Evolutionary conservation across 2,113 vertebrate genomes (phyloP), one percentile per base, ranked within the genome.

Genomic region (Rana temporaria): DNA sequence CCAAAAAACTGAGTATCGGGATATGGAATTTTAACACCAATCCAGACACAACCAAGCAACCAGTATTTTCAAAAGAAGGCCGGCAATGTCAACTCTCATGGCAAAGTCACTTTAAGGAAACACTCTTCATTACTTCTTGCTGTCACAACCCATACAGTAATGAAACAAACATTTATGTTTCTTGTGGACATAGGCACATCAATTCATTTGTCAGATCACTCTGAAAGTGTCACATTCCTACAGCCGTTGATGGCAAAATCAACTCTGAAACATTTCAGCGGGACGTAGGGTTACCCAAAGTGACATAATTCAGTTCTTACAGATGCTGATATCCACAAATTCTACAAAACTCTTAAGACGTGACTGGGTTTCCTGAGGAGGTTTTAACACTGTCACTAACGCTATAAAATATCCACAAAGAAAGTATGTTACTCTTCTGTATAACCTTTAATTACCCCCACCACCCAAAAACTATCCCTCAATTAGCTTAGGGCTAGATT

Each of bases 361-460:
- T 16, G 85, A 88, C 82, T 89, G 66, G 0, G 71, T 72, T 87
- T 88, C 84, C 79, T 0, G 20, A 78, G 85, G 84, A 86, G 75
- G 73, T 90, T 91, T 88, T 78, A 90, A 88, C 85, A 85, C 85
- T 52, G 83, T 81, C 71, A 83, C 66, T 82, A 84, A 78, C 75
- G 82, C 88, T 82, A 84, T 87, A 71, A 87, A 73, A 85, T 86
- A 90, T 75, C 81, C 85, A 12, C 60, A 66, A 72, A 86, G 85
- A 89, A 86, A 87, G 79, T 80, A 69, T 85, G 79, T 87, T 90
- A 84, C 88, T 86, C 82, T 85, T 79, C 86, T 72, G 85, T 78
- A 86, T 85, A 89, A 88, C 84, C 77, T 90, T 90, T 90, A 90
- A 89, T 91, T 91, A 90, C 87, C 78, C 81, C 69, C 78, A 89